Base-by-base conservation (phyloP, 1,140 invertebrate species). In the Lamellibrachia luymesi region DNA sequence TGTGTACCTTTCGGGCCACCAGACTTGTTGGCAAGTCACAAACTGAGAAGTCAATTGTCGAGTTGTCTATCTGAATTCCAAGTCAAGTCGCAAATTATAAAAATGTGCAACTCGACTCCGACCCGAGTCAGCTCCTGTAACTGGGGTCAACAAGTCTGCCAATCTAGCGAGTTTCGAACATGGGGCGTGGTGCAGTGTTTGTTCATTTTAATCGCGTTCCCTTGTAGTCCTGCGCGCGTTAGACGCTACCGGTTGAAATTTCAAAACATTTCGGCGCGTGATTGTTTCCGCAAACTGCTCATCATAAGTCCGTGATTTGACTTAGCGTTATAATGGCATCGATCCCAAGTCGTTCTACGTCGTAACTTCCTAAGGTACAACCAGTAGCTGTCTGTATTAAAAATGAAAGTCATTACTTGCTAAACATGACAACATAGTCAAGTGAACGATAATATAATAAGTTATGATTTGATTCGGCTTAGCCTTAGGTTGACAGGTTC, bases 221-320 rank as follows among this genome's bases (percentile, higher is more conserved):
- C 25, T 22, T 80, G 2, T 80, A 80, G 64, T 80, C 64, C 13
- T 80, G 64, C 64, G 64, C 64, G 64, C 64, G 64, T 80, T 17
- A 17, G 13, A 80, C 64, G 64, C 64, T 80, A 80, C 25, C 64
- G 64, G 64, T 80, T 80, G 64, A 10, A 6, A 80, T 80, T 80
- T 80, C 64, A 80, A 80, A 80, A 80, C 64, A 80, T 80, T 80
- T 80, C 64, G 64, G 64, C 64, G 64, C 64, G 64, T 80, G 64
- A 80, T 80, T 80, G 64, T 8, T 80, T 80, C 13, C 64, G 64
- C 64, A 80, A 80, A 80, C 64, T 80, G 64, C 64, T 80, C 64
- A 22, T 80, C 64, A 17, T 80, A 80, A 80, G 64, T 80, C 64
- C 64, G 64, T 80, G 64, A 80, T 80, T 80, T 80, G 64, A 80